Base-by-base conservation (phyloP, 53 echinoderm and acorn worm species). In the Holothuria leucospilota region DNA sequence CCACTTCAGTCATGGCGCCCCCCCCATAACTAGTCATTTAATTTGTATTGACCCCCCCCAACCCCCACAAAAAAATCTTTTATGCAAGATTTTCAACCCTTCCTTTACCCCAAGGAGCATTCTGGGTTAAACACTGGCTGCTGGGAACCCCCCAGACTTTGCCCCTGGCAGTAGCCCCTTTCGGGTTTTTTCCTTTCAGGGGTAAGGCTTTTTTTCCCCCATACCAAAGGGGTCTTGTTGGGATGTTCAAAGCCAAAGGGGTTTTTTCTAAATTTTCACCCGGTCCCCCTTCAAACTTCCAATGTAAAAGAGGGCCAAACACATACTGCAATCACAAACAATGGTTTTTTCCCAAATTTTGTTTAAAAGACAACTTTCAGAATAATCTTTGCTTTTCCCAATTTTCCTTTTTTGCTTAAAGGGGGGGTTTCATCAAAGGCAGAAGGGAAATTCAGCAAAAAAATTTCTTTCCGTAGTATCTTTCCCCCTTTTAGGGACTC, bases 161-260 rank as follows among this genome's bases (percentile, higher is more conserved):
- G 97, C n/a, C 97, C 97, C 95, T 97, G 38, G 97, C 95, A 30
- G 97, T 21, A 94, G 78, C n/a, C 16, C 97, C 97, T 49, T 97
- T 82, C 0, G 97, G 90, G n/a, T n/a, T n/a, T 24, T 97, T 93
- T 39, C 97, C 97, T 23, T 97, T 95, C 38, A 97, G n/a, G 86
- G 1, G 94, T 94, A 78, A 97, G 51, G 82, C 90, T n/a, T 90
- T 24, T 95, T 70, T 84, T 98, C 95, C 51, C 95, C 93, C 39
- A 85, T 90, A 29, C 91, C 91, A 64, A n/a, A n/a, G 72, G 42
- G 4, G 77, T 82, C 24, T 86, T 90, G 62, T 95, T 74, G 1
- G 87, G 67, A 66, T 89, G 85, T 61, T 95, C 95, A 63, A 97
- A 87, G 11, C 97, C 95, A 6, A 95, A 81, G 51, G 78, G 85